Percentiles rank a stretch among this genome's conserved stretches.
phyloP scores from a whole-genome alignment of 2,888 invertebrate genomes.

The Rhamnusium bicolor region DNA sequence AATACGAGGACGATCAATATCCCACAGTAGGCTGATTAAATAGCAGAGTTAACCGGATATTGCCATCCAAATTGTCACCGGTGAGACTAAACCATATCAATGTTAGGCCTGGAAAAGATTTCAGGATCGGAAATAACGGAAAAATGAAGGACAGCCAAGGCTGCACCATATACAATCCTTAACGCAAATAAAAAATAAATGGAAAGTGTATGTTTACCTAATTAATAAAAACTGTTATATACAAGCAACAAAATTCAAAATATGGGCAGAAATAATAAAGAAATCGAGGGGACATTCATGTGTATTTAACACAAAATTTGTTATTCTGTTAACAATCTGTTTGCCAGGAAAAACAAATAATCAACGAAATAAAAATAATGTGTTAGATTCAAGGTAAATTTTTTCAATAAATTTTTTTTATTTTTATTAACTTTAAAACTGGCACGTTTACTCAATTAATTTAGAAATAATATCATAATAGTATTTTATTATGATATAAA shows the following conservation, averaged over 20 bases:
- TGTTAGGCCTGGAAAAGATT: slow-evolving; percentile 16
- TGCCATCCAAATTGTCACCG: slow-evolving; percentile 69
- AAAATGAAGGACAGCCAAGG: not conserved
- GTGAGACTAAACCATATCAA: slow-evolving; percentile 45
- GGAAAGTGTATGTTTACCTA: not conserved
- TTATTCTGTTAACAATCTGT: no score
- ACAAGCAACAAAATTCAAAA: not conserved
- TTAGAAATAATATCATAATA: no score
- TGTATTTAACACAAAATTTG: no score
- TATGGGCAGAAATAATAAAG: no score
- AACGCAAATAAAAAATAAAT: not conserved
- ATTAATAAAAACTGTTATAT: not conserved
- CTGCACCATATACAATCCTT: not conserved
- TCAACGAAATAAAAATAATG: no score
- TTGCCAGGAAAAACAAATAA: no score
- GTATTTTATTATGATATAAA: no score
- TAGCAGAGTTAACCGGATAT: slow-evolving; percentile 69
- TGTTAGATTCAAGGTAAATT: no score
- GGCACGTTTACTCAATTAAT: no score
- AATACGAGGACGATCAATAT: slow-evolving; percentile 69
- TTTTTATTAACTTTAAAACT: no score
- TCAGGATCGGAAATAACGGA: not conserved
- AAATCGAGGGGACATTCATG: no score
- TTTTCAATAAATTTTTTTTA: no score
- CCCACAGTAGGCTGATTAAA: slow-evolving; percentile 69